Evolutionary conservation across 37 sponge, comb jelly and placozoan genomes (phyloP), one percentile per base, ranked within the genome.

Genomic region (Theonella swinhoei): DNA sequence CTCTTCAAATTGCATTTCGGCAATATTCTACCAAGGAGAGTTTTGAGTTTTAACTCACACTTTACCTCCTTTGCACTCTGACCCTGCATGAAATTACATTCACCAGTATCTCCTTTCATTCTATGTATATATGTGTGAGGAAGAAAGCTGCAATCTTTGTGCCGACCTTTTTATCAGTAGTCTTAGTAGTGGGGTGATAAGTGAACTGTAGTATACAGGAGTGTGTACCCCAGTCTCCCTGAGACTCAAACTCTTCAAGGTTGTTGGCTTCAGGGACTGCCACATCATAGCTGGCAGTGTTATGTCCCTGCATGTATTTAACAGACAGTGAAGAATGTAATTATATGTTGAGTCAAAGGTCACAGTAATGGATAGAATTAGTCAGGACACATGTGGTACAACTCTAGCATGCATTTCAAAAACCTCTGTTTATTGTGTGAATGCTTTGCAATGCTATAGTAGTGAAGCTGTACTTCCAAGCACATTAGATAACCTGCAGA

Each of bases 1-100:
- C 68, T 75, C 38, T 74, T 54, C 24, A 29, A 0, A 36, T 75
- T 84, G 47, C 77, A 84, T 30, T 8, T 84, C 14, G 84, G 84
- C 23, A 84, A 75, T 66, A 84, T 84, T 30, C 84, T 75, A 33
- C 59, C 59, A 39, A 66, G n/a, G 22, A 34, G 1, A 62, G 76
- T 26, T 41, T 22, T 3, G 47, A 84, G 9, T 25, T 28, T 75
- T 9, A 84, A 14, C 31, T 42, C 36, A 70, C 84, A 84, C 43
- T 42, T 14, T 17, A 14, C 14, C 54, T 47, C 54, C 7, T 47
- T 7, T 47, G 54, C 54, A 47, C 54, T 47, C 54, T 47, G 54
- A 47, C n/a, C n/a, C n/a, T 9, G 65, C 4, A 4, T 29, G 4
- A 3, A 7, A 64, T 30, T 64, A 29, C 9, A 64, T 64, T 8